Evolutionary conservation across 1,140 invertebrate genomes (phyloP), one percentile per base, ranked within the genome.

Genomic region (Pinna nobilis): DNA sequence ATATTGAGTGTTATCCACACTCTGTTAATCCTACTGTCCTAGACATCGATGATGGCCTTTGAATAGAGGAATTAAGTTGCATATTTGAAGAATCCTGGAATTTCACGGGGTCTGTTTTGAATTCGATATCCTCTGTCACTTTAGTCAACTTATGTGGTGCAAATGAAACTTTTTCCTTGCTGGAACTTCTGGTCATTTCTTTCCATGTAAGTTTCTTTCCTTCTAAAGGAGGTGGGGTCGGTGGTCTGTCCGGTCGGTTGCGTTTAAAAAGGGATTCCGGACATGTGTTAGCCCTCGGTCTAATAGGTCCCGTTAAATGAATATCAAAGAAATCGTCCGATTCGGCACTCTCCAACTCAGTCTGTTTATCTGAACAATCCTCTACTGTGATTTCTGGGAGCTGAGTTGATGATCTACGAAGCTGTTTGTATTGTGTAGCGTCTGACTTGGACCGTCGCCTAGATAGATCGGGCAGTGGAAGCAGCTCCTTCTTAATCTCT

Each of bases 151-250:
- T 63, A 23, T 63, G 59, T 63, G 33, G 33, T 23, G 59, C 35
- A 44, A 63, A 63, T 13, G 39, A 41, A 11, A 63, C 59, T 25
- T 63, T 63, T 41, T 63, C 59, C 6, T 63, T 32, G 7, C 59
- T 63, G 18, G 59, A 37, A 25, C 39, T 63, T 5, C 37, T 33
- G 7, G 59, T 41, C 18, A 63, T 18, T 63, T 63, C 59, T 41
- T 41, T 63, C 59, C 59, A 63, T 20, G 59, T 63, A 4, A 63
- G 28, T 44, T 63, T 63, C 37, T 63, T 63, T 33, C 59, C 59
- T 35, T 63, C 59, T 11, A 44, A 37, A 18, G 59, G 59, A 15
- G 59, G 59, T 13, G 59, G 59, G 39, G 59, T 63, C 6, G 59
- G 59, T 2, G 59, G 59, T 28, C 59, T 41, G 20, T 20, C 28